Evolutionary conservation across 1,140 invertebrate species (phyloP), one percentile per base, ranked within the genome.

Genomic region (Trichoplusia ni): DNA sequence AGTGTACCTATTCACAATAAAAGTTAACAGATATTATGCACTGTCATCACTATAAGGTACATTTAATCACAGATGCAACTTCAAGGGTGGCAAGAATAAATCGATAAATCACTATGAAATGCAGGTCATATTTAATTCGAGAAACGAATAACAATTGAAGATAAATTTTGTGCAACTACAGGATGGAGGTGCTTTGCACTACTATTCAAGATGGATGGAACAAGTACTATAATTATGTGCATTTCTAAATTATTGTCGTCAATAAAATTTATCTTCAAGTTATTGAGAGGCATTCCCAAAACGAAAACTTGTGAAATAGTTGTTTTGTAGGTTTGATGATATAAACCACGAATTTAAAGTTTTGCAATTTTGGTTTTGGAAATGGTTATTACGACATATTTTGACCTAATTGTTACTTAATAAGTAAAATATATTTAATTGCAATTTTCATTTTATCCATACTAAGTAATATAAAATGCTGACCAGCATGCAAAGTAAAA

Each of bases 61-160:
- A 68, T 58, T 72, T 77, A 84, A 86, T 86, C 84, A 86, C 82
- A 86, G 82, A 81, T 77, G 75, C 69, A 80, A 75, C 23, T 37
- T 33, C 31, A 37, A 11, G 54, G 19, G 42, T 47, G 56, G 56
- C 56, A 60, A 60, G 56, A 60, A 60, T 37, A 47, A 27, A 16
- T 60, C 14, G 13, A 46, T 23, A 8, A 23, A 46, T 66, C 42
- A 62, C 19, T 59, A 29, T 47, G 35, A 38, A 23, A 56, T 11
- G 35, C 49, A 38, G 27, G 56, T 66, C 42, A 73, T 31, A 21
- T 59, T 31, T 69, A 19, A 31, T 67, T 66, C 23, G 40, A 54
- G 64, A 27, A 40, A 60, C 47, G 19, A 70, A 73, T 71, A 73
- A 71, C 51, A 61, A 47, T 64, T 75, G 70, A 79, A 74, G 69